A percentile compares a stretch with the other conserved stretches of the same genome.
Conservation (phyloP, 2,797 vertebrate genomes). For the Phrynocephalus vlangalii region DNA sequence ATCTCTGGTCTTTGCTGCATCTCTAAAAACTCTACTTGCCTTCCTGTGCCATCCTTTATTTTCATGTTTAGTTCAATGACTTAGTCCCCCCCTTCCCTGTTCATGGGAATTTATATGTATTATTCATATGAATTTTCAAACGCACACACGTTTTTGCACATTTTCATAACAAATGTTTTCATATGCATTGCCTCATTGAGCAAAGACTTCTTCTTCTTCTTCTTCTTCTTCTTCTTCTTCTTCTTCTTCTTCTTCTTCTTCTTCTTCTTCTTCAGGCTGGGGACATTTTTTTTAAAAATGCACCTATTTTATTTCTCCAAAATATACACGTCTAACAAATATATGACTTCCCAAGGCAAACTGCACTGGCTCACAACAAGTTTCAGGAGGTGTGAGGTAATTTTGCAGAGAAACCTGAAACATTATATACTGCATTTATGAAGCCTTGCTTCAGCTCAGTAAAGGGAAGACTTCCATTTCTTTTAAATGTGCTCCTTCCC, state of each 20-base stretch:
- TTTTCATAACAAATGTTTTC: no score
- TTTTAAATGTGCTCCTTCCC: not conserved
- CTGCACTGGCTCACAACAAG: not conserved
- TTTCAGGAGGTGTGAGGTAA: not conserved
- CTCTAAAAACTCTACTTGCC: not conserved
- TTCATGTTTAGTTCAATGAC: not conserved
- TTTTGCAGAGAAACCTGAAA: not conserved
- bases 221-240: no score
- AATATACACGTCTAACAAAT: not conserved
- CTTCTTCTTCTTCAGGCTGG: no score
- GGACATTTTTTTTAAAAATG: not conserved
- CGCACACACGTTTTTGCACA: not conserved
- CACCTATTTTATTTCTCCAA: not conserved
- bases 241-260: no score
- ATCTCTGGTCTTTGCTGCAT: not conserved
- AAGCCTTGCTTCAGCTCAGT: not conserved
- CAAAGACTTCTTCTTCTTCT: not conserved
- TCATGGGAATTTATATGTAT: not conserved
- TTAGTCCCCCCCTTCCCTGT: not conserved
- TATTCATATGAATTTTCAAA: not conserved
- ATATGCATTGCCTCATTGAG: not conserved
- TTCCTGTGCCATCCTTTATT: not conserved
- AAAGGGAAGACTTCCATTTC: conserved; percentile 27
- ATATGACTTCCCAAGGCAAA: not conserved
- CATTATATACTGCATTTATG: not conserved